Evolutionary conservation across 2,888 invertebrate species (phyloP).

Genomic region (Ichneumon xanthorius): DNA sequence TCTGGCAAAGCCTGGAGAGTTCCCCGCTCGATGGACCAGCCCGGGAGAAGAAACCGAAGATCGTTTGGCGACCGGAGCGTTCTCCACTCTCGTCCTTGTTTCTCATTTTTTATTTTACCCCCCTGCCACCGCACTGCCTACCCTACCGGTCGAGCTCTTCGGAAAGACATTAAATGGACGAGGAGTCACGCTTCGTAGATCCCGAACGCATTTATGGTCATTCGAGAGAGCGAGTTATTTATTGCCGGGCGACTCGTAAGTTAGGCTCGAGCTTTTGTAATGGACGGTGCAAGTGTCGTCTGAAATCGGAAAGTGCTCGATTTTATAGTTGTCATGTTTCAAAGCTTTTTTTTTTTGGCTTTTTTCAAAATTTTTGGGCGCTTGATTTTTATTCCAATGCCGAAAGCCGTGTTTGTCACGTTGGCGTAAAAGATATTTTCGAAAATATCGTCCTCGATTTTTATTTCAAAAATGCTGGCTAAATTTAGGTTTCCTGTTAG

Average conservation of each 20-base stretch:
- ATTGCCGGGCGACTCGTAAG: slow-evolving; percentile 71
- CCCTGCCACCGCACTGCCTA: slow-evolving; percentile 72
- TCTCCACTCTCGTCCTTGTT: slow-evolving; percentile 66
- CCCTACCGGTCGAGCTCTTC: slow-evolving; percentile 68
- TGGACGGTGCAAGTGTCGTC: slow-evolving; percentile 40
- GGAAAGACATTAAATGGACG: slow-evolving; percentile 78
- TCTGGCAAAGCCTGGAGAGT: slow-evolving; percentile 25
- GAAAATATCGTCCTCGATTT: no score
- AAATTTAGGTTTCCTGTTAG: not conserved
- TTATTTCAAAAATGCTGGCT: no score
- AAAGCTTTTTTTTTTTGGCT: no score
- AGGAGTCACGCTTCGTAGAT: slow-evolving; percentile 80
- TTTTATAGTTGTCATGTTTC: not conserved
- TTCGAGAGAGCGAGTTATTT: slow-evolving; percentile 79
- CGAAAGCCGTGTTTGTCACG: no score
- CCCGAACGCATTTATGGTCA: slow-evolving; percentile 81
- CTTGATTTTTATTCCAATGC: no score
- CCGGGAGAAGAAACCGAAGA: slow-evolving; percentile 55
- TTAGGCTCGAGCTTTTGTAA: slow-evolving; percentile 20
- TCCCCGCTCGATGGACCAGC: slow-evolving; percentile 60
- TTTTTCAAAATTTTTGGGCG: no score
- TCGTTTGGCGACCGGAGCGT: slow-evolving; percentile 58
- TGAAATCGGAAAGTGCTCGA: slow-evolving; percentile 22
- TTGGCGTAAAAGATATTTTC: no score
- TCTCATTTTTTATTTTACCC: slow-evolving; percentile 72